Conservation (phyloP, 2,113 vertebrate genomes). For the Dolichotis patagonum region DNA sequence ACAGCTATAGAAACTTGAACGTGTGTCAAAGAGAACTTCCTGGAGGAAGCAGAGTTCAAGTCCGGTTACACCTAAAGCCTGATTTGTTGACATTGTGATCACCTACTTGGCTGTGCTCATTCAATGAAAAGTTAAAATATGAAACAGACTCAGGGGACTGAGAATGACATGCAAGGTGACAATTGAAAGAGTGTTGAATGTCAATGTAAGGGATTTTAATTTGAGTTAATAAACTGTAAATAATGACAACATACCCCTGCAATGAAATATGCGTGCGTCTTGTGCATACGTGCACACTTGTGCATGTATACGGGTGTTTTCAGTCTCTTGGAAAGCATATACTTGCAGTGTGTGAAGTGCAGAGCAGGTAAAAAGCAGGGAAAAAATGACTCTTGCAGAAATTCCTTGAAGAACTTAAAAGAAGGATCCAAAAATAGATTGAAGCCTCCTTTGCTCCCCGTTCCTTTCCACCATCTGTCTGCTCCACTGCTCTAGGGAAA, state of each 20-base stretch:
- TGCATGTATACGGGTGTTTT: background rate
- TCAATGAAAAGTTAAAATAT: background rate
- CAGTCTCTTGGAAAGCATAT: background rate
- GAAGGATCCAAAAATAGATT: conserved; percentile 69
- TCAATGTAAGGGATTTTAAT: background rate
- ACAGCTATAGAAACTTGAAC: accelerated
- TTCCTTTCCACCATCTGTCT: conserved; percentile 69
- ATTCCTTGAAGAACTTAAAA: conserved; percentile 67
- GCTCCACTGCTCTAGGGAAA: conserved; percentile 67
- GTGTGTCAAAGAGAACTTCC: conserved; percentile 1
- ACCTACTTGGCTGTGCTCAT: background rate
- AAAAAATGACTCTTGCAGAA: conserved; percentile 49
- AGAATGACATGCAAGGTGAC: background rate
- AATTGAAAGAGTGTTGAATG: background rate
- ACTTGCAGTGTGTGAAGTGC: background rate
- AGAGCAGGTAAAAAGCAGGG: background rate
- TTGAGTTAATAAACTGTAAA: background rate
- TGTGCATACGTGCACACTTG: accelerated
- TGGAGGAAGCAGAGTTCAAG: background rate
- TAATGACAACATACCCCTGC: background rate
- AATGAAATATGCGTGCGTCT: background rate
- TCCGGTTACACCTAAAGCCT: background rate
- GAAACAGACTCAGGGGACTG: background rate
- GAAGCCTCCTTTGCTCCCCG: conserved; percentile 57
- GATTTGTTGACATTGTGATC: background rate